Evolutionary conservation across 2,888 invertebrate genomes (phyloP), one percentile per base, ranked within the genome.

Genomic region (Nemotelus pantherinus): DNA sequence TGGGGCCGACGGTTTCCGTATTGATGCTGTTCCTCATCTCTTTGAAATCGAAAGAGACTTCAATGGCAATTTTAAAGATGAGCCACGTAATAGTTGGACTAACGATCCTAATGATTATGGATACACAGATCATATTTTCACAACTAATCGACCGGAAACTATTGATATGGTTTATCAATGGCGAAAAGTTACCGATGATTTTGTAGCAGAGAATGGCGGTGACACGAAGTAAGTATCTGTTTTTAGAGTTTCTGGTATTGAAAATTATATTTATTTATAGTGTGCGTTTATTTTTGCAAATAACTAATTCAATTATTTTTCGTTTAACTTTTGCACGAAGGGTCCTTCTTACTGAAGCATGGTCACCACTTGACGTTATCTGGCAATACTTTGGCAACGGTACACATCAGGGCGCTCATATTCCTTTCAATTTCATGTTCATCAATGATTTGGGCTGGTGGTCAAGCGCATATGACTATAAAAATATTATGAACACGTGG

Each of bases 1-100:
- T 78, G 95, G 94, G 0, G 91, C 92, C 0, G 93, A 94, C 83
- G 95, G 95, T 0, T 93, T 95, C 83, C 90, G 94, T 71, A 87
- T 94, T 0, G 92, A 92, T 81, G 92, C 92, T 0, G 87, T 92
- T 0, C 91, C 91, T 0, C 90, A 90, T 82, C 83, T 91, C n/a
- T 88, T 88, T 1, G 91, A 91, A 82, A 88, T 82, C 0, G 82
- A 81, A 1, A 47, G 91, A 89, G 79, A 82, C 64, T 79, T 77
- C 0, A 78, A 86, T 77, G 85, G 85, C 5, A 82, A 83, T 2
- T 86, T 83, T 77, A 82, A 81, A 0, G 88, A 90, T 79, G 90
- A 91, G 76, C 90, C 90, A 2, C 90, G 94, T 86, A 78, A 84
- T 84, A 2, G 47, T 81, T 3, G 82, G 2, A 83, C 78, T 0